phyloP scores from a whole-genome alignment of 2,888 invertebrate species.

The Parochlus steinenii region DNA sequence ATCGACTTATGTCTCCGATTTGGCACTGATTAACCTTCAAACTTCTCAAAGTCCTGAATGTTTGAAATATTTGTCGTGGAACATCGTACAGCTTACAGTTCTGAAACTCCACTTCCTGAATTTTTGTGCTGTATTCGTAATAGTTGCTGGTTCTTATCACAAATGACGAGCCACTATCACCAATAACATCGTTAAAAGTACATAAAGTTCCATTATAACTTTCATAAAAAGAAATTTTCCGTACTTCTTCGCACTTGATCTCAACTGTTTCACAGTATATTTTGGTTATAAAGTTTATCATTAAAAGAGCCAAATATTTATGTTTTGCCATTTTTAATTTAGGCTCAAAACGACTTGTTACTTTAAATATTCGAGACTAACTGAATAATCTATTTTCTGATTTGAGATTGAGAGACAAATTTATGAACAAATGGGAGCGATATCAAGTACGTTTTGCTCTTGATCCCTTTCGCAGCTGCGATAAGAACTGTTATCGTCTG shows the following conservation, averaged over 20 bases:
- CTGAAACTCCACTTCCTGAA: conserved; percentile 8
- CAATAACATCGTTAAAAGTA: conserved; percentile 5
- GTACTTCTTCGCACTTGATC: conserved; percentile 9
- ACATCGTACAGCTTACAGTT: conserved; percentile 5
- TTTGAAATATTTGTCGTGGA: conserved; percentile 7
- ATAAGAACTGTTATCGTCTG: too few relatives aligned
- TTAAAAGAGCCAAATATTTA: too few relatives aligned
- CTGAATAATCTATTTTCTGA: too few relatives aligned
- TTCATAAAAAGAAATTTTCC: conserved; percentile 6
- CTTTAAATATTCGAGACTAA: too few relatives aligned
- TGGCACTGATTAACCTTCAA: conserved; percentile 1
- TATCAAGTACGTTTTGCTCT: too few relatives aligned
- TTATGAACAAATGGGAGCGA: too few relatives aligned
- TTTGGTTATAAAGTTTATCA: too few relatives aligned
- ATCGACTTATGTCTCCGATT: conserved; percentile 5
- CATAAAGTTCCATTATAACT: conserved; percentile 7
- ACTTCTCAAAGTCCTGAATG: conserved; percentile 3
- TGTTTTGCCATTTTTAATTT: too few relatives aligned
- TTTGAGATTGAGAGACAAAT: too few relatives aligned
- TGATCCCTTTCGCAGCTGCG: too few relatives aligned
- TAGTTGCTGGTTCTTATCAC: conserved; percentile 8
- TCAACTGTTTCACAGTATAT: conserved; percentile 4
- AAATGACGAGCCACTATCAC: conserved; percentile 9
- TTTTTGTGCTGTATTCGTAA: conserved; percentile 4
- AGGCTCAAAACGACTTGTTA: too few relatives aligned